phyloP scores from a whole-genome alignment of 2,888 invertebrate genomes.

The Chrysomela aeneicollis region DNA sequence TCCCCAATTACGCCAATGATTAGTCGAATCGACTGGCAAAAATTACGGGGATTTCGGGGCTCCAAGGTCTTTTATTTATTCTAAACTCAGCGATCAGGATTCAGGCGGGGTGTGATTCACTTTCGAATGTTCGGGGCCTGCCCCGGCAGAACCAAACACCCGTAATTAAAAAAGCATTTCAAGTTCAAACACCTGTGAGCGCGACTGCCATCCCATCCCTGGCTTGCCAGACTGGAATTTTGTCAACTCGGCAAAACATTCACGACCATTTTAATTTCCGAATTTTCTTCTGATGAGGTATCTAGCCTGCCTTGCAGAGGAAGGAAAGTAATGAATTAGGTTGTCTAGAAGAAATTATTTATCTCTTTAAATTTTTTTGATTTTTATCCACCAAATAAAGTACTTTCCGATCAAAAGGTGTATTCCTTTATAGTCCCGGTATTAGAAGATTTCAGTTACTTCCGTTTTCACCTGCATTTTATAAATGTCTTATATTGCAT shows the following conservation, averaged over 20 bases:
- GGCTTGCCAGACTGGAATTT: neutral
- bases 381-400: too few relatives aligned
- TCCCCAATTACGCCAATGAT: neutral
- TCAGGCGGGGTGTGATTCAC: neutral
- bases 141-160: conserved; percentile 15
- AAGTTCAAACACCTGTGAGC: conserved; percentile 32
- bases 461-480: too few relatives aligned
- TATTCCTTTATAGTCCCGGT: too few relatives aligned
- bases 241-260: neutral
- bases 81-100: neutral
- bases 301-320: too few relatives aligned
- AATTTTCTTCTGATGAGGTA: neutral
- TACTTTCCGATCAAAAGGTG: too few relatives aligned
- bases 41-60: neutral
- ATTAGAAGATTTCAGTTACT: too few relatives aligned
- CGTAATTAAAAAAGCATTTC: conserved; percentile 33
- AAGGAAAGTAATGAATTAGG: too few relatives aligned
- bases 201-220: neutral
- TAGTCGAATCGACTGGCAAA: neutral
- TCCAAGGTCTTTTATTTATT: neutral
- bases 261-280: neutral
- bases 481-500: too few relatives aligned
- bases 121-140: neutral
- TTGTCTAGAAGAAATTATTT: too few relatives aligned
- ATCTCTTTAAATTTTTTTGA: too few relatives aligned